Conservation (phyloP, 2,888 invertebrate genomes). For the Venustoraphidia nigricollis region DNA sequence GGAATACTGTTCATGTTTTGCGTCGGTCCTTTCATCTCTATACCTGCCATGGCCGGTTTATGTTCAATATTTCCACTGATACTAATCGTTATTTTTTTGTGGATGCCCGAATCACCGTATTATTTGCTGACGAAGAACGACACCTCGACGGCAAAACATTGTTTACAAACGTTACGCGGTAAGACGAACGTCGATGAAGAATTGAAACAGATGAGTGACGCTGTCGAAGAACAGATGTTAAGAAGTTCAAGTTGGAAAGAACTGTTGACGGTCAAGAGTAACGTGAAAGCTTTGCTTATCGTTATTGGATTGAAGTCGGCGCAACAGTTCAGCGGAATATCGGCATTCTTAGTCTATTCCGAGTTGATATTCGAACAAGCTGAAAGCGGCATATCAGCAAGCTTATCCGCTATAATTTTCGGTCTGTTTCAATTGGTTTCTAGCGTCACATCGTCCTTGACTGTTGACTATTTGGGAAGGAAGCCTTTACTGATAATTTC, state of each 20-base stretch:
- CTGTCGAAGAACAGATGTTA: slow-evolving; percentile 29
- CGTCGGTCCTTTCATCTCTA: slow-evolving; percentile 40
- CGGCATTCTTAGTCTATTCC: slow-evolving; percentile 25
- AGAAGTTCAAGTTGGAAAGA: slow-evolving; percentile 35
- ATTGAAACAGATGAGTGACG: slow-evolving; percentile 20
- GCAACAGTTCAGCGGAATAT: slow-evolving; percentile 24
- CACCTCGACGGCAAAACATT: slow-evolving; percentile 30
- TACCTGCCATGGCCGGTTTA: slow-evolving; percentile 35
- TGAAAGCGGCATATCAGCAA: slow-evolving; percentile 18
- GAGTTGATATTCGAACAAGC: slow-evolving; percentile 23
- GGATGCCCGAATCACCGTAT: slow-evolving; percentile 52
- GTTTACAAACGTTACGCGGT: slow-evolving; percentile 42
- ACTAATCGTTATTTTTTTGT: slow-evolving; percentile 38
- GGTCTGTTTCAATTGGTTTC: slow-evolving; percentile 21
- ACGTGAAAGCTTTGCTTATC: slow-evolving; percentile 45
- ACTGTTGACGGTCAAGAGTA: slow-evolving; percentile 36
- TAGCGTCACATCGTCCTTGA: slow-evolving; percentile 11
- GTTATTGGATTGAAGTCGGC: slow-evolving; percentile 21
- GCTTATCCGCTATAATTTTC: slow-evolving; percentile 21
- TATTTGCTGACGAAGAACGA: slow-evolving; percentile 27
- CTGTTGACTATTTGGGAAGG: slow-evolving; percentile 24
- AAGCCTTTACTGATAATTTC: slow-evolving; percentile 22
- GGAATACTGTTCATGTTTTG: slow-evolving; percentile 44
- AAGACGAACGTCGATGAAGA: slow-evolving; percentile 33
- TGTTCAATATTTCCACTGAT: slow-evolving; percentile 40